phyloP scores from a whole-genome alignment of 2,888 invertebrate species.

The Pediacus dermestoides region DNA sequence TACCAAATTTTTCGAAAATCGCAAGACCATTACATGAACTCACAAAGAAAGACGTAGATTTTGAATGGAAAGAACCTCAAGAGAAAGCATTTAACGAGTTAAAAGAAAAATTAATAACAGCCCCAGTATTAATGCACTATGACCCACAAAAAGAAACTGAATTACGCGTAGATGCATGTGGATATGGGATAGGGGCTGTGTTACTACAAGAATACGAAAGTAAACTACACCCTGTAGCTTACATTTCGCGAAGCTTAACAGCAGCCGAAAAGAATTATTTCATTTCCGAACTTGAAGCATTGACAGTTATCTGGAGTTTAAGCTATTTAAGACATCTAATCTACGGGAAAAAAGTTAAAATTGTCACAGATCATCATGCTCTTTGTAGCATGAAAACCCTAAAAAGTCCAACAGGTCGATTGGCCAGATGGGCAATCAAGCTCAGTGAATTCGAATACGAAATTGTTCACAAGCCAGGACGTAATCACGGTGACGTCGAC shows the following conservation, averaged over 20 bases:
- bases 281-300: constrained; percentile 21
- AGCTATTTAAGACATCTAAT: constrained; percentile 21
- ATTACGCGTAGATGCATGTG: constrained; percentile 20
- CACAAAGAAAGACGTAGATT: constrained; percentile 17
- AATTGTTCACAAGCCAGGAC: too few species aligned
- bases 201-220: constrained; percentile 19
- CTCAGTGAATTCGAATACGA: too few species aligned
- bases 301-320: constrained; percentile 20
- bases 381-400: constrained; percentile 15
- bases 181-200: constrained; percentile 19
- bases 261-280: constrained; percentile 25
- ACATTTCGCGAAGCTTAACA: constrained; percentile 20
- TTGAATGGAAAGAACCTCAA: constrained; percentile 13
- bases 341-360: constrained; percentile 18
- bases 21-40: constrained; percentile 19
- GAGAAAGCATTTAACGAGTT: constrained; percentile 9
- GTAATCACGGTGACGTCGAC: constrained; percentile 15
- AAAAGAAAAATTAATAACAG: constrained; percentile 17
- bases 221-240: constrained; percentile 23
- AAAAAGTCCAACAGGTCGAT: constrained; percentile 14
- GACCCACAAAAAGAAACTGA: constrained; percentile 20
- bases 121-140: constrained; percentile 15
- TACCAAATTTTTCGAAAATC: constrained; percentile 19
- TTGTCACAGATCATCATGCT: constrained; percentile 18
- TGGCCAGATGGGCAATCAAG: constrained; percentile 8